These are phyloP conservation scores for Baccha elongata DNA, from an alignment of 2,888 invertebrate species.

Conservation along the genomic window DNA sequence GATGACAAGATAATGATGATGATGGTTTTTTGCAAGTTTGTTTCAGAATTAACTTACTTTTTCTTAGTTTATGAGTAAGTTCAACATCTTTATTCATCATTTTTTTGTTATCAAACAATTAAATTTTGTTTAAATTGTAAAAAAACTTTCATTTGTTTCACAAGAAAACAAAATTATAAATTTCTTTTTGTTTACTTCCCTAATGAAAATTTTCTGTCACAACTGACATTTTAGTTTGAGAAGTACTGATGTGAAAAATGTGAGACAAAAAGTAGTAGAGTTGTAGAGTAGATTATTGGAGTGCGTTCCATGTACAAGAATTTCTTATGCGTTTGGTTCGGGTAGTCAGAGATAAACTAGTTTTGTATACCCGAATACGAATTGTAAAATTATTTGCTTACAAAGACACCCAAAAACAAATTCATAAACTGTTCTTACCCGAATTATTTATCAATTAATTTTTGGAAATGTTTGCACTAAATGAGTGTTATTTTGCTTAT, in stretches of 20 bases:
- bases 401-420: too few species aligned
- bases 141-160: too few species aligned
- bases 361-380: too few species aligned
- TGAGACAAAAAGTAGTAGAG: slow-evolving; percentile 1
- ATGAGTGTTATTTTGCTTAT: too few species aligned
- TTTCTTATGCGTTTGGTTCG: too few species aligned
- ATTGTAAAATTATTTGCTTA: too few species aligned
- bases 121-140: too few species aligned
- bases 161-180: not conserved
- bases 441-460: too few species aligned
- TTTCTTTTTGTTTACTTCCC: not conserved
- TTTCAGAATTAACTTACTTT: slow-evolving; percentile 64
- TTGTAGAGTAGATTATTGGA: not conserved
- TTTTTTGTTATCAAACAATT: not conserved
- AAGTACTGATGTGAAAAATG: not conserved
- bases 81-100: slow-evolving; percentile 75
- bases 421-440: too few species aligned
- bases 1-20: not conserved
- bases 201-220: not conserved
- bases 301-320: not conserved
- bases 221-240: not conserved
- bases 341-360: too few species aligned
- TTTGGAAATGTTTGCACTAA: too few species aligned
- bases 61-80: slow-evolving; percentile 75
- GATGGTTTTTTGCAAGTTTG: too few species aligned